Evolutionary conservation across 1,140 invertebrate genomes (phyloP), one percentile per base, ranked within the genome.

Genomic region (Ylistrum balloti): DNA sequence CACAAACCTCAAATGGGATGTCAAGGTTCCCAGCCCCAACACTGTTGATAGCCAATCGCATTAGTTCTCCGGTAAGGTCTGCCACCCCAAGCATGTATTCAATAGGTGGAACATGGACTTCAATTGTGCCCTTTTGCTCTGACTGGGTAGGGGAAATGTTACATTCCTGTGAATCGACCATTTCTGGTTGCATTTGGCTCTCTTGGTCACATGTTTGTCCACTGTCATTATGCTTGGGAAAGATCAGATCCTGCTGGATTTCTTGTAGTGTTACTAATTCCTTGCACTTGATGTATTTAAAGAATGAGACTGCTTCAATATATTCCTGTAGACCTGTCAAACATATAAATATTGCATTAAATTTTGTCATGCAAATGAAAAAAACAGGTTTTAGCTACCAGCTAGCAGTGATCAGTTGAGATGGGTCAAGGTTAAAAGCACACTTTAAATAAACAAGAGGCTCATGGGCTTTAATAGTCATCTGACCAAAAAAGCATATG

Each of bases 61-160:
- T 99, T 33, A 99, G 95, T 95, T 99, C 98, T 0, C 98, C 98
- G 7, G 98, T 98, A 15, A 99, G 96, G 96, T 99, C 98, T 11
- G 98, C 97, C 74, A 99, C 96, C 0, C 98, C 98, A n/a, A 99
- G 95, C 92, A 99, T 97, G 93, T 97, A 98, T 93, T 98, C 98
- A 56, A 95, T 95, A 0, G 97, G 97, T 20, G 97, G 96, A 45
- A 98, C 94, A 28, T 96, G 91, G 28, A 96, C 94, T 88, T 87
- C 91, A 93, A 87, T 90, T 93, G 56, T 91, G 87, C 35, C 86
- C 20, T 88, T 48, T 33, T 86, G 56, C 20, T 87, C 86, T 22
- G 33, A 15, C 33, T 85, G 48, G 20, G 3, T 74, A 33, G 22
- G 85, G 38, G 87, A 17, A 32, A 0, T 28, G 20, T 22, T 85